Base-by-base conservation (phyloP, 2,888 invertebrate genomes). In the Platycheirus albimanus region DNA sequence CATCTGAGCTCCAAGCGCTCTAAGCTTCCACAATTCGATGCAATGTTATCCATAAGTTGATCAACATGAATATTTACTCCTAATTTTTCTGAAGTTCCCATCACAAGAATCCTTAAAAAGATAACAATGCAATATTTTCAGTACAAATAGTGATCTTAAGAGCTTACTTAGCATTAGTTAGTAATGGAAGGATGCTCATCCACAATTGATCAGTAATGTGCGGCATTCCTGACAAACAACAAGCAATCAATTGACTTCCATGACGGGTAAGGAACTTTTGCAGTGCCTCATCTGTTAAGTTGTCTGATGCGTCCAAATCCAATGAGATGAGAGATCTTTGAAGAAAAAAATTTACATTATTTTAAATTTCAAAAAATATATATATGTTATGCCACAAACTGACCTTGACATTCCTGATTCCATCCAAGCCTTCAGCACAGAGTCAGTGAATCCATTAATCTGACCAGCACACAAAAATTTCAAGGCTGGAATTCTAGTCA, bases 161-260 rank as follows among this genome's bases (percentile, higher is more conserved):
- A 36, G 87, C 92, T 91, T 89, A 99, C 99, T 95, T 97, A 86
- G 98, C 96, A 89, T 98, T 98, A 75, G 94, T 95, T 61, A 99
- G 92, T 85, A 97, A 95, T 0, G 98, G 97, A 85, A 99, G 92
- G 85, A 98, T 96, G 86, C 97, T 96, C 92, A 98, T 97, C 98
- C 99, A 99, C 86, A 99, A 94, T 89, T 98, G 97, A 92, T 99
- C 99, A 0, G 99, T 98, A 87, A 99, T 96, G 90, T 99, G 99
- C 0, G 99, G 96, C 95, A 99, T 99, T 51, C 99, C 98, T 74
- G 97, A 96, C 28, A 99, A 92, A 78, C 95, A 94, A 45, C 99
- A 93, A 0, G 98, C 99, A 91, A 94, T 94, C 75, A 99, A 93
- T 90, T 98, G 97, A 80, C 94, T 93, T 3, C 99, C 99, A 91